These are phyloP conservation scores for Lordiphosa clarofinis DNA, from an alignment of 1,140 invertebrate species.

Conservation along the genomic window DNA sequence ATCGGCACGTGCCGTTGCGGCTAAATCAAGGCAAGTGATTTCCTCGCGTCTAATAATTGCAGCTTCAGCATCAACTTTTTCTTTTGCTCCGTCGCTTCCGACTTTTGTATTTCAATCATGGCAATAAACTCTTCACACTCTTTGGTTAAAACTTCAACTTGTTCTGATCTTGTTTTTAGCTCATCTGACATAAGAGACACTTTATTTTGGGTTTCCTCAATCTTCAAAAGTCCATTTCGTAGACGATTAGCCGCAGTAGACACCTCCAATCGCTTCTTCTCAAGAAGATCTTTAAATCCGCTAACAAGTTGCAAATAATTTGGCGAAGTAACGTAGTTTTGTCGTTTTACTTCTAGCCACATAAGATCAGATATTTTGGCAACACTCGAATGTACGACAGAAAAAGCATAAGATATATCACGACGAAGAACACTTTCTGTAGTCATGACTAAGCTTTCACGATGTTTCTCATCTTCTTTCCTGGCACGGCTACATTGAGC, in stretches of 20 bases:
- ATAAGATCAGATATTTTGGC: constrained; percentile 85
- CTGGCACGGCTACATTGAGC: constrained; percentile 84
- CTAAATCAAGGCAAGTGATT: constrained; percentile 88
- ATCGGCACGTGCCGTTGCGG: constrained; percentile 88
- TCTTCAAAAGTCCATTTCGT: no score
- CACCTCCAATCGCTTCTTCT: constrained; percentile 41
- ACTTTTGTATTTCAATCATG: no score
- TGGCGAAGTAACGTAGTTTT: constrained; percentile 92
- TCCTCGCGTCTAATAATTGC: constrained; percentile 89
- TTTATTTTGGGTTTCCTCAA: no score
- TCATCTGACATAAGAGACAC: no score
- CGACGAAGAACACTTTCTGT: no score
- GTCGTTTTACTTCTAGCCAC: constrained; percentile 87
- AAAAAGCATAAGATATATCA: no score
- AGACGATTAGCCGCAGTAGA: no score
- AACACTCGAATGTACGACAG: constrained; percentile 88
- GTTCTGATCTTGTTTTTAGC: no score
- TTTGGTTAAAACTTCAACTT: no score
- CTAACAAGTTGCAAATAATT: constrained; percentile 91
- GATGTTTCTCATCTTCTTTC: constrained; percentile 22
- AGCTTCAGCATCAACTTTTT: constrained; percentile 62
- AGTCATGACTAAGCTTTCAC: no score
- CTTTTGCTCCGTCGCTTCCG: no score
- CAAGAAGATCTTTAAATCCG: constrained; percentile 90
- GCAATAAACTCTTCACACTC: no score